phyloP scores from a whole-genome alignment of 2,888 invertebrate genomes.

The Rugalucina vietnamica region DNA sequence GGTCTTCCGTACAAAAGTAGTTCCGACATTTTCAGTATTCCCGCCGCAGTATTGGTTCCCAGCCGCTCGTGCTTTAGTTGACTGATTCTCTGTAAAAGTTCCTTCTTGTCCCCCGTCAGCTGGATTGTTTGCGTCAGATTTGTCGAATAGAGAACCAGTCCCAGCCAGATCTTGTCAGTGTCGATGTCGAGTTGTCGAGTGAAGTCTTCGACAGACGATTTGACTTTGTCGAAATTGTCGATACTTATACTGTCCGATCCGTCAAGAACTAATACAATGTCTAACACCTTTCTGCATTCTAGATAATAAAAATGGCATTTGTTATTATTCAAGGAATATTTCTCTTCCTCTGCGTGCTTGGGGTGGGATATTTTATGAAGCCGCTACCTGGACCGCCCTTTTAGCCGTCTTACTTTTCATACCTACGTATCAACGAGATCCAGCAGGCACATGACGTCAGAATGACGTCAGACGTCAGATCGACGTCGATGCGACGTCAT shows the following conservation, averaged over 20 bases:
- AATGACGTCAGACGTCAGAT: too few species aligned
- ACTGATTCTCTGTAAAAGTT: slow-evolving; percentile 27
- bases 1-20: slow-evolving; percentile 43
- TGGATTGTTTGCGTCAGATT: slow-evolving; percentile 36
- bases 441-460: too few species aligned
- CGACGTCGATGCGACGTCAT: too few species aligned
- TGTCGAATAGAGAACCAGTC: slow-evolving; percentile 49
- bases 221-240: slow-evolving; percentile 41
- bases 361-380: too few species aligned
- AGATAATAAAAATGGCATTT: too few species aligned
- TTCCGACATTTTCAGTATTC: slow-evolving; percentile 44
- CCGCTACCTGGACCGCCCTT: too few species aligned
- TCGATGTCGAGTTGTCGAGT: slow-evolving; percentile 34
- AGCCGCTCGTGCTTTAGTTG: slow-evolving; percentile 46
- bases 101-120: slow-evolving; percentile 32
- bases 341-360: too few species aligned
- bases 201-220: slow-evolving; percentile 39
- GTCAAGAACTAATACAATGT: slow-evolving; percentile 54
- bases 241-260: slow-evolving; percentile 57
- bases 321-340: too few species aligned
- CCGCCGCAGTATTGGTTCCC: slow-evolving; percentile 55
- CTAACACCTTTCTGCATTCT: slow-evolving; percentile 43
- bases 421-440: too few species aligned
- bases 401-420: too few species aligned
- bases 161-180: slow-evolving; percentile 48